Conservation (phyloP, 2,113 vertebrate genomes). For the Antechinus flavipes region DNA sequence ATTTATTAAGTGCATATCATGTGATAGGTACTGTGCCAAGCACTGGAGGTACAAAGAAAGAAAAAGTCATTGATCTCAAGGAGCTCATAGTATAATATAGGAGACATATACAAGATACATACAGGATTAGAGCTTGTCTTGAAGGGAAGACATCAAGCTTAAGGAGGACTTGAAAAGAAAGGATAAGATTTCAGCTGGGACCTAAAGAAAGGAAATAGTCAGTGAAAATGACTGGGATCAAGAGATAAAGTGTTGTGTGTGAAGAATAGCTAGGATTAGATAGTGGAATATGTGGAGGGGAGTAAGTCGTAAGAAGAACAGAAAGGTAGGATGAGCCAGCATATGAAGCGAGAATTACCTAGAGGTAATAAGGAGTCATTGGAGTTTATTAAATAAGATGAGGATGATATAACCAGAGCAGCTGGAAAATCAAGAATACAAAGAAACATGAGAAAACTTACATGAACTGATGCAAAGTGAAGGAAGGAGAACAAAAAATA, state of each 20-base stretch:
- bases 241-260: too few relatives aligned
- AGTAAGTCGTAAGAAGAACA: not conserved
- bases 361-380: not conserved
- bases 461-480: not conserved
- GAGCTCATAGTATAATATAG: not conserved
- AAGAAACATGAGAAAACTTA: not conserved
- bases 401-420: not conserved
- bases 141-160: too few relatives aligned
- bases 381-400: not conserved
- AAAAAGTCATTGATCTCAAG: not conserved
- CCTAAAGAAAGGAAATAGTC: too few relatives aligned
- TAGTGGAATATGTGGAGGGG: too few relatives aligned
- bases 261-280: too few relatives aligned
- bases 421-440: not conserved
- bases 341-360: not conserved
- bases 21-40: not conserved
- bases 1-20: not conserved
- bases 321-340: not conserved
- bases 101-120: not conserved
- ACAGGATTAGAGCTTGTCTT: too few relatives aligned
- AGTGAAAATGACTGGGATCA: too few relatives aligned
- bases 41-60: not conserved
- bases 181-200: too few relatives aligned
- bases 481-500: not conserved
- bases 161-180: too few relatives aligned